These are phyloP conservation scores for Eledone cirrhosa DNA, from an alignment of 2,888 invertebrate genomes.

Conservation along the genomic window DNA sequence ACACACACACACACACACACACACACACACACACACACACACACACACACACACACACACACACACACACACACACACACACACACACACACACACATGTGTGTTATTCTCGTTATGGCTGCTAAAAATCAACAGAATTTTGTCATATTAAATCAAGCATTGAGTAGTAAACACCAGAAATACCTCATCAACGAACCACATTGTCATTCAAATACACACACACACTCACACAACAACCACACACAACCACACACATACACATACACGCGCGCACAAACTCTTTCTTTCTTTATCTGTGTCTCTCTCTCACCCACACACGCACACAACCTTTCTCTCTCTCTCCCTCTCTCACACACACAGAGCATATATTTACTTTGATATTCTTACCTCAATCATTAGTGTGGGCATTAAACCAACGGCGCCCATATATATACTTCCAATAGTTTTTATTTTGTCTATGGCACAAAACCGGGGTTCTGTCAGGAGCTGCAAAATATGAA, in stretches of 20 bases:
- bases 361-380: neutral
- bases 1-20: neutral
- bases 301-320: no score
- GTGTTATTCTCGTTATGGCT: no score
- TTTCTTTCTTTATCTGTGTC: neutral
- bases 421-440: constrained; percentile 92
- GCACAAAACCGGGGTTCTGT: constrained; percentile 86
- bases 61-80: neutral
- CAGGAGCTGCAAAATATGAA: constrained; percentile 72
- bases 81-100: neutral
- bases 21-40: neutral
- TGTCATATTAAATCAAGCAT: no score
- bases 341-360: no score
- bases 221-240: neutral
- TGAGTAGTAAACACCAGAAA: no score
- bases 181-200: no score
- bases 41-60: neutral
- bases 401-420: constrained; percentile 90
- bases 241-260: neutral
- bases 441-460: constrained; percentile 93
- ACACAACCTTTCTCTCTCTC: neutral
- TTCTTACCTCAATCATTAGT: constrained; percentile 59
- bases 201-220: no score
- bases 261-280: neutral
- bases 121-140: no score